A percentile compares a stretch with the other conserved stretches of the same genome.
Evolutionary conservation across 2,797 vertebrate genomes (phyloP).

Genomic region (Melanotaenia maccullochi): DNA sequence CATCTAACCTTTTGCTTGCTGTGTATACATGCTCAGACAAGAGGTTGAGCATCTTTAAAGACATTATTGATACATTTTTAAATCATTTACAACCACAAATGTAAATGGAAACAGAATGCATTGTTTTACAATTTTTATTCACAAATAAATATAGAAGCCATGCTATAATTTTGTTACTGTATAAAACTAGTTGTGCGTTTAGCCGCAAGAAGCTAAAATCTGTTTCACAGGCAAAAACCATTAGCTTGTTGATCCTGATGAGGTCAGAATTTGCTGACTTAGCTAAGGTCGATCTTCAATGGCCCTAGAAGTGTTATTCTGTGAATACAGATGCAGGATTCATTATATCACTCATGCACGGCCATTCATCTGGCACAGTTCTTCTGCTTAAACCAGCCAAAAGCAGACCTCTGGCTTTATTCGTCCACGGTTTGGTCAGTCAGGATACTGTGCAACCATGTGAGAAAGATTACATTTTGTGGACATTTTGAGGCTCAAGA

Average conservation of each 20-base stretch:
- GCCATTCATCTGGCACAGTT: not conserved
- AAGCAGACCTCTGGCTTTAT: not conserved
- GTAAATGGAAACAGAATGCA: not conserved
- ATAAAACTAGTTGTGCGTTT: not conserved
- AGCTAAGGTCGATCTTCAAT: not conserved
- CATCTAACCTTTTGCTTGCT: constrained; percentile 43
- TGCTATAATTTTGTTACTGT: not conserved
- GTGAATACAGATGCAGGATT: not conserved
- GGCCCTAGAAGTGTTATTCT: not conserved
- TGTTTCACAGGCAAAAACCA: not conserved
- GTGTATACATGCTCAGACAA: not conserved
- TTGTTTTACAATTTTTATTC: not conserved
- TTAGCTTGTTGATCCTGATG: not conserved
- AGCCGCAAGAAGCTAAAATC: not conserved
- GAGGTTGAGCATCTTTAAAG: not conserved
- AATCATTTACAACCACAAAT: not conserved
- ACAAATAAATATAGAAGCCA: not conserved
- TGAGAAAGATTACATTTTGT: not conserved
- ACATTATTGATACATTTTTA: not conserved
- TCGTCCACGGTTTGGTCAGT: not conserved
- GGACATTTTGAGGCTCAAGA: not conserved
- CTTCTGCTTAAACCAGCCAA: not conserved
- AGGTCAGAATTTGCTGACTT: not conserved
- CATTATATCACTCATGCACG: not conserved
- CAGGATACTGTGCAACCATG: not conserved